A percentile compares a stretch with the other conserved stretches of the same genome.
Conservation (phyloP, 2,888 invertebrate species). For the Dasypolia templi region DNA sequence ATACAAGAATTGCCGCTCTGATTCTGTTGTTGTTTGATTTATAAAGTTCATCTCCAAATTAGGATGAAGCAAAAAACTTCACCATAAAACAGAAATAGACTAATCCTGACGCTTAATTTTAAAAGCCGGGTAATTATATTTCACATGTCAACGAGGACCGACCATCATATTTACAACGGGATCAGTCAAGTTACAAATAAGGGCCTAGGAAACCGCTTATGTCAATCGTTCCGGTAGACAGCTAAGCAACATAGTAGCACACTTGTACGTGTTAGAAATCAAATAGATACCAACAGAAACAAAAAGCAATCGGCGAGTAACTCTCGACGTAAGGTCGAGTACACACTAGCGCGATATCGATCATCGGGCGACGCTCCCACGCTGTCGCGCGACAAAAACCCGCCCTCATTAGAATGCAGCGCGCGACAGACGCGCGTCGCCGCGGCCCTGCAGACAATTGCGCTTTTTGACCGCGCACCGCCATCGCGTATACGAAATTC, state of each 20-base stretch:
- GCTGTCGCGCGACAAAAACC: conserved; percentile 86
- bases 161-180: conserved; percentile 22
- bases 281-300: conserved; percentile 36
- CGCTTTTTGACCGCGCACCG: conserved; percentile 75
- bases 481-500: conserved; percentile 65
- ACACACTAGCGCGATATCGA: conserved; percentile 68
- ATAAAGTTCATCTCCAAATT: neutral
- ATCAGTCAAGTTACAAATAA: conserved; percentile 15
- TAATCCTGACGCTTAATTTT: neutral
- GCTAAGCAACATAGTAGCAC: conserved; percentile 19
- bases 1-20: no score
- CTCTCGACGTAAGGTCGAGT: conserved; percentile 60
- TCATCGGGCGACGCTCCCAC: conserved; percentile 81
- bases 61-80: neutral
- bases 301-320: conserved; percentile 41
- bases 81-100: neutral
- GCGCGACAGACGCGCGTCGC: conserved; percentile 79
- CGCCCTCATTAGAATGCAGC: conserved; percentile 85
- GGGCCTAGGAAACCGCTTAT: conserved; percentile 20
- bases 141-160: neutral
- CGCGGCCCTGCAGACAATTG: conserved; percentile 73
- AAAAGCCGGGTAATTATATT: neutral
- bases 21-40: neutral
- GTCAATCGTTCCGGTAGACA: conserved; percentile 30
- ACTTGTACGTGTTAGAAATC: conserved; percentile 43